Percentiles rank a stretch among this genome's conserved stretches.
phyloP scores from a whole-genome alignment of 2,113 vertebrate species.

The Proterorhinus semilunaris region DNA sequence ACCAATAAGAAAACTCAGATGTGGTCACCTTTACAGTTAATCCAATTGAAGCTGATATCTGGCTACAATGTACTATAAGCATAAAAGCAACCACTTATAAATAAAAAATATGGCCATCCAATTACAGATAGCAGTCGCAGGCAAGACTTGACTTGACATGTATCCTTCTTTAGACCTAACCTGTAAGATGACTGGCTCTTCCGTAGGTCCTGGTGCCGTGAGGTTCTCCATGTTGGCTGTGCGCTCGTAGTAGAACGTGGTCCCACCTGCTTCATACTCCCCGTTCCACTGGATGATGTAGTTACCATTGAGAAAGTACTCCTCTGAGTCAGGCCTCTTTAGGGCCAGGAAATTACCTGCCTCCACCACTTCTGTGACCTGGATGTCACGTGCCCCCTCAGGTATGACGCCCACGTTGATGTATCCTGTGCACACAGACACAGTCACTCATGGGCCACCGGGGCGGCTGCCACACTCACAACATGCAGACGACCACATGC shows the following conservation, averaged over 20 bases:
- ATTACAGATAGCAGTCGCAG: not conserved
- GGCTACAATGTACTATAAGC: not conserved
- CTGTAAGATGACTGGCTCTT: conserved; percentile 90
- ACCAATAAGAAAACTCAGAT: not conserved
- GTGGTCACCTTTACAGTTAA: not conserved
- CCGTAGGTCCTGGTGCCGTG: conserved; percentile 90
- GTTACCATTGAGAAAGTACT: conserved; percentile 94
- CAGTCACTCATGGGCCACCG: conserved; percentile 67
- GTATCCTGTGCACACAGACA: conserved; percentile 80
- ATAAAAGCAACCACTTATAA: not conserved
- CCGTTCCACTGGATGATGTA: conserved; percentile 99
- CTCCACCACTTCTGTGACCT: conserved; percentile 86
- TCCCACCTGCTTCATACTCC: conserved; percentile 90
- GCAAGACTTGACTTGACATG: not conserved
- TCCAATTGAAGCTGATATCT: not conserved
- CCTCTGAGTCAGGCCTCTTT: conserved; percentile 81
- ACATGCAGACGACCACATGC: conserved; percentile 49
- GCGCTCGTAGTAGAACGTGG: conserved; percentile 88
- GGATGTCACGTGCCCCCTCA: conserved; percentile 90
- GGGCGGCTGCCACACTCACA: conserved; percentile 48
- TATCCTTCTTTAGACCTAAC: conserved; percentile 57
- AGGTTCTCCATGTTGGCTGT: conserved; percentile 92
- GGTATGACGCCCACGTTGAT: conserved; percentile 93
- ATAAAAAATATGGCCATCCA: not conserved
- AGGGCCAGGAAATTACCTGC: conserved; percentile 94